Evolutionary conservation across 2,797 vertebrate genomes (phyloP).

Genomic region (Scarus forsteni): DNA sequence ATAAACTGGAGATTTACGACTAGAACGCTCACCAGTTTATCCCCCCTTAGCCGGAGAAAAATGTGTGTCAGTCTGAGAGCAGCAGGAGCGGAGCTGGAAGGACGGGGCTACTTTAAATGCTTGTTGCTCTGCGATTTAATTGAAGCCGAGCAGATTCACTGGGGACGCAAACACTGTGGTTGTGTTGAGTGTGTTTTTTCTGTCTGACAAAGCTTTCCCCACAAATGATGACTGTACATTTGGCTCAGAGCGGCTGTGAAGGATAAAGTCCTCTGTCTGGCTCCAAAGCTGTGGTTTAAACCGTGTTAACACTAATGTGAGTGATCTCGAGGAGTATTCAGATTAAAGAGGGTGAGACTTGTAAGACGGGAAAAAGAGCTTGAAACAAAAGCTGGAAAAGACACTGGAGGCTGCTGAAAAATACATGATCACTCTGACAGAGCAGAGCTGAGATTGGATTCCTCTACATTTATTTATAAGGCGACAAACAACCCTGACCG

Average conservation of each 20-base stretch:
- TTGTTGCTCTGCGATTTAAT: slow-evolving; percentile 56
- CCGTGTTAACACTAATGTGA: slow-evolving; percentile 10
- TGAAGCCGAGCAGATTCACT: slow-evolving; percentile 48
- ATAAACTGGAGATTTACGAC: slow-evolving; percentile 61
- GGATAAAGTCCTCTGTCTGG: not conserved
- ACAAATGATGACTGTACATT: slow-evolving; percentile 55
- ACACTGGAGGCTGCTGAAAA: not conserved
- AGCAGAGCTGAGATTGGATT: too few relatives aligned
- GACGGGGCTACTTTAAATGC: slow-evolving; percentile 34
- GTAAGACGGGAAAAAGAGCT: not conserved
- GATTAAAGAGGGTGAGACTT: not conserved
- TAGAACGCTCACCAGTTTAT: slow-evolving; percentile 15
- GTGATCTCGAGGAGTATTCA: slow-evolving; percentile 22
- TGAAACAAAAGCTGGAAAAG: not conserved
- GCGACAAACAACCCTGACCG: too few relatives aligned
- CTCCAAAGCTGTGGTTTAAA: slow-evolving; percentile 16
- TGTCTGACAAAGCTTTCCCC: slow-evolving; percentile 53
- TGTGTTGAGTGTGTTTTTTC: slow-evolving; percentile 9
- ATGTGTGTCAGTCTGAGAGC: slow-evolving; percentile 36
- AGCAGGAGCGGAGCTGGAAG: slow-evolving; percentile 4
- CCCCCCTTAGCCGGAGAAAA: slow-evolving; percentile 29
- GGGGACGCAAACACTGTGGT: slow-evolving; percentile 39
- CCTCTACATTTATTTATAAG: too few relatives aligned
- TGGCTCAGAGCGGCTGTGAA: slow-evolving; percentile 11
- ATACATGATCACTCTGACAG: too few relatives aligned